Evolutionary conservation across 2,888 invertebrate genomes (phyloP).

Genomic region (Rhimphoctona megacephalus): DNA sequence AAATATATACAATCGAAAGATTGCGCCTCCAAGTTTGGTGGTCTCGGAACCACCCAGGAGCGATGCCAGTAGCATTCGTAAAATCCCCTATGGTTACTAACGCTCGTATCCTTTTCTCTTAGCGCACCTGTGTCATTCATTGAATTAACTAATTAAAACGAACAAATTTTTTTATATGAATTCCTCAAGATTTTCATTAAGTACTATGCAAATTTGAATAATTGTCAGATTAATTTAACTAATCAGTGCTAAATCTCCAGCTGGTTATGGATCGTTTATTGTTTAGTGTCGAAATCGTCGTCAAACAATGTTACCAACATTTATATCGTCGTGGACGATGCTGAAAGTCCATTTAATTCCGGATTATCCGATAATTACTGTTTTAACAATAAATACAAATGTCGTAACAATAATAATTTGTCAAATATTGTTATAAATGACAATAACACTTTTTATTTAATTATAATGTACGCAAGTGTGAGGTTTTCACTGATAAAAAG

Average conservation of each 20-base stretch:
- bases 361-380: background rate
- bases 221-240: no score
- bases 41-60: slow-evolving; percentile 76
- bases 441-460: background rate
- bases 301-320: background rate
- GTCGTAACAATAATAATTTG: background rate
- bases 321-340: background rate
- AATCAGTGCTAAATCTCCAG: background rate
- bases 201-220: no score
- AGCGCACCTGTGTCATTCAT: slow-evolving; percentile 28
- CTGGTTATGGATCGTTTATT: background rate
- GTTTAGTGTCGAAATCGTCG: background rate
- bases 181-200: background rate
- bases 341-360: background rate
- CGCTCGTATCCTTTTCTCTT: background rate
- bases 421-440: background rate
- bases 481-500: background rate
- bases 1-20: slow-evolving; percentile 24
- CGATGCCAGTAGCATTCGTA: slow-evolving; percentile 81
- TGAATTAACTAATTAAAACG: slow-evolving; percentile 22
- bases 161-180: slow-evolving; percentile 10
- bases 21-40: slow-evolving; percentile 79
- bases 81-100: slow-evolving; percentile 64
- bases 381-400: background rate
- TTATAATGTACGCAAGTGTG: background rate